These are phyloP conservation scores for Amphiprion percula DNA, from an alignment of 2,113 vertebrate genomes.

Conservation along the genomic window DNA sequence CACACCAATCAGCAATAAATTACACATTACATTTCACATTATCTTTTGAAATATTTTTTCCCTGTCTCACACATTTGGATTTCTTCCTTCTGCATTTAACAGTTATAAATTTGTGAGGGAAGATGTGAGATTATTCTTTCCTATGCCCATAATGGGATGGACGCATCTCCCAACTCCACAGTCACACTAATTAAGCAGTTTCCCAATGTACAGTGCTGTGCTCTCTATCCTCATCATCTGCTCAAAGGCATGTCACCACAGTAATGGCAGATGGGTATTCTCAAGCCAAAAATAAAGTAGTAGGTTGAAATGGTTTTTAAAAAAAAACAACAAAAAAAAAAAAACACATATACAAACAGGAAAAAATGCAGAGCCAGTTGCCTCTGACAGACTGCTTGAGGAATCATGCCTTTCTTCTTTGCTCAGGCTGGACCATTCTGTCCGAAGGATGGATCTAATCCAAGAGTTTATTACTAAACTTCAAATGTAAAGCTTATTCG, in stretches of 20 bases:
- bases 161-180: slow-evolving; percentile 64
- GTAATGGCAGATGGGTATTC: slow-evolving; percentile 80
- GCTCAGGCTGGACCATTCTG: slow-evolving; percentile 54
- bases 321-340: slow-evolving; percentile 40
- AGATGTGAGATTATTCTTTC: slow-evolving; percentile 68
- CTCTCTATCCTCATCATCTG: slow-evolving; percentile 62
- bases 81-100: slow-evolving; percentile 20
- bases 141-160: slow-evolving; percentile 63
- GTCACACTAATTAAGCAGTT: slow-evolving; percentile 79
- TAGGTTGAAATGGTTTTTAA: slow-evolving; percentile 52
- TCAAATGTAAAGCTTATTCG: slow-evolving; percentile 71
- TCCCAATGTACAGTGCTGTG: slow-evolving; percentile 48
- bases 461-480: slow-evolving; percentile 76
- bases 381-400: slow-evolving; percentile 69
- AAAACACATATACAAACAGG: slow-evolving; percentile 24
- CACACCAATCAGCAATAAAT: slow-evolving; percentile 24
- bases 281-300: slow-evolving; percentile 55
- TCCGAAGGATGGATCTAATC: slow-evolving; percentile 65
- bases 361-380: slow-evolving; percentile 53
- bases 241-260: slow-evolving; percentile 72
- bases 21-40: slow-evolving; percentile 9
- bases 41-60: slow-evolving; percentile 26
- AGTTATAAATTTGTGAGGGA: slow-evolving; percentile 15
- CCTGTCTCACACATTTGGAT: slow-evolving; percentile 7
- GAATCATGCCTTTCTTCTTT: slow-evolving; percentile 68